These are phyloP conservation scores for Phoxinus dragarum DNA, from an alignment of 2,797 vertebrate genomes.

Conservation along the genomic window DNA sequence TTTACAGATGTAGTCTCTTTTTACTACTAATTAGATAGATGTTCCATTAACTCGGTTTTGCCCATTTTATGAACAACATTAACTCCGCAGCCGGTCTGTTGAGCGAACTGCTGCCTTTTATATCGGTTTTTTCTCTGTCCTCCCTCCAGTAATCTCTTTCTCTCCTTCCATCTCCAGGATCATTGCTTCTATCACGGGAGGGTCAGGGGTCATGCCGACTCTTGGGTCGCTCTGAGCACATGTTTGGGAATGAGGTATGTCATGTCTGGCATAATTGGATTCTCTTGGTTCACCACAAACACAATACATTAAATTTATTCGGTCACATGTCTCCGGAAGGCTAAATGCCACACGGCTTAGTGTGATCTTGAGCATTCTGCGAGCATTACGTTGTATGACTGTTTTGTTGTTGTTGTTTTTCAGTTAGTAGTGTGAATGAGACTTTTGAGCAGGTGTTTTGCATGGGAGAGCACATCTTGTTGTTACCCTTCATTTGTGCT, in stretches of 20 bases:
- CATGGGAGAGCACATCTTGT: neutral
- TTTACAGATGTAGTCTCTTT: slow-evolving; percentile 43
- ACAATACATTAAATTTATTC: slow-evolving; percentile 44
- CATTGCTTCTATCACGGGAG: slow-evolving; percentile 84
- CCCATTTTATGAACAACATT: slow-evolving; percentile 41
- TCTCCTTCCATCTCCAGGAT: slow-evolving; percentile 66
- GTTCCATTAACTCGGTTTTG: slow-evolving; percentile 39
- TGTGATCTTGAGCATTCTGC: neutral
- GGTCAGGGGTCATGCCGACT: slow-evolving; percentile 75
- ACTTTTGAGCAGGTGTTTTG: neutral
- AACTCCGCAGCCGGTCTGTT: slow-evolving; percentile 8
- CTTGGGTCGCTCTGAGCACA: slow-evolving; percentile 81
- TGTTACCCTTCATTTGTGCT: neutral
- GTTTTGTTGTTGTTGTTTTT: neutral
- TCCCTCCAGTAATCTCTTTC: slow-evolving; percentile 24
- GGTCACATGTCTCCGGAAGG: slow-evolving; percentile 11
- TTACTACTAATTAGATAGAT: slow-evolving; percentile 46
- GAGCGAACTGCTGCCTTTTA: neutral
- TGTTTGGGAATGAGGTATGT: slow-evolving; percentile 82
- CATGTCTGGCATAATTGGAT: slow-evolving; percentile 50
- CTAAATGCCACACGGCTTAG: neutral
- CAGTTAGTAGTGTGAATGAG: neutral
- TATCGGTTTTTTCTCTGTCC: neutral
- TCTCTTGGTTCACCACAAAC: slow-evolving; percentile 18
- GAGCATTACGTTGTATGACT: neutral